Evolutionary conservation across 1,140 invertebrate genomes (phyloP).

Genomic region (Brachionus rubens): DNA sequence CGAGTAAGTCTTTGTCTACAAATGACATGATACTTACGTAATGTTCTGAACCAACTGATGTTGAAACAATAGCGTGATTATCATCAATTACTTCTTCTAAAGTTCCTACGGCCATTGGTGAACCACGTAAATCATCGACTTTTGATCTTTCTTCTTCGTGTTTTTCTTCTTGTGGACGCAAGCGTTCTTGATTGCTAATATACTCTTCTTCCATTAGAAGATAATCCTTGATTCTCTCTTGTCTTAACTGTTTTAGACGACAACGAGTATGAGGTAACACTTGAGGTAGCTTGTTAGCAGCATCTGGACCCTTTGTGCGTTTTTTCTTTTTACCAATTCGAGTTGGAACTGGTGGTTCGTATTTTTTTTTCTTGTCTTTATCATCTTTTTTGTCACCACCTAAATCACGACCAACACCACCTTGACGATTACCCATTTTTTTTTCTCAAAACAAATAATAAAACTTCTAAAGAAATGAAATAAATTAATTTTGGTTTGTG

Average conservation of each 20-base stretch:
- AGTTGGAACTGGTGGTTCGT: constrained; percentile 96
- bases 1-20: constrained; percentile 98
- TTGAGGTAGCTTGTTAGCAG: constrained; percentile 90
- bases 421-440: constrained; percentile 45
- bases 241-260: constrained; percentile 85
- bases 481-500: background rate
- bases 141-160: constrained; percentile 79
- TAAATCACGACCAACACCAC: constrained; percentile 40
- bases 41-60: constrained; percentile 97
- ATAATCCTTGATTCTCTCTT: constrained; percentile 98
- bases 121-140: constrained; percentile 95
- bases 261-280: constrained; percentile 95
- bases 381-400: constrained; percentile 45
- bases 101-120: constrained; percentile 99
- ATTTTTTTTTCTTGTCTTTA: constrained; percentile 77
- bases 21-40: constrained; percentile 99
- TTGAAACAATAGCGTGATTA: constrained; percentile 99
- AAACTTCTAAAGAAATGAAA: background rate
- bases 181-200: constrained; percentile 91
- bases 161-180: constrained; percentile 92
- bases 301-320: constrained; percentile 91
- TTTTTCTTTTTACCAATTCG: constrained; percentile 97
- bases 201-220: constrained; percentile 99
- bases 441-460: background rate
- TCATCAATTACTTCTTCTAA: constrained; percentile 99